Percentiles rank a stretch among this genome's conserved stretches.
phyloP scores from a whole-genome alignment of 2,113 vertebrate species.

The Cyphomyrus plagiostoma region DNA sequence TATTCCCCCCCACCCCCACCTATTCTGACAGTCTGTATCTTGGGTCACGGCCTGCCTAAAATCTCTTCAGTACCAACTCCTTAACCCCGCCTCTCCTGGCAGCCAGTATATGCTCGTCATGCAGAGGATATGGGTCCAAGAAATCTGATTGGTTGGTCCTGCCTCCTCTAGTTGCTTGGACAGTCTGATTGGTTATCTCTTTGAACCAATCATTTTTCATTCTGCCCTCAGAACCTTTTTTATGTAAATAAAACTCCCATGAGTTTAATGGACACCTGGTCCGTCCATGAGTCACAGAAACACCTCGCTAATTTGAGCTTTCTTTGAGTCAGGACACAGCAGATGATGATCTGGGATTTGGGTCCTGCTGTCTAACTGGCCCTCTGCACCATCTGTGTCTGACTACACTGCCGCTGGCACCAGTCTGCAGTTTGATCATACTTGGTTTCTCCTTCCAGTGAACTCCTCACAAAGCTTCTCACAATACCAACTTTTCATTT shows the following conservation, averaged over 20 bases:
- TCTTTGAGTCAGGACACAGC: background rate
- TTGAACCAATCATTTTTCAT: no score
- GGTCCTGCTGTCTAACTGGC: background rate
- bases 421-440: background rate
- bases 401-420: background rate
- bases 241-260: no score
- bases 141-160: no score
- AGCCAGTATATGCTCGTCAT: background rate
- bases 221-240: no score
- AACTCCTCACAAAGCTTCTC: background rate
- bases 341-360: background rate
- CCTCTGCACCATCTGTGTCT: background rate
- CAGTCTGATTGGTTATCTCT: no score
- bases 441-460: background rate
- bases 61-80: background rate
- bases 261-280: background rate
- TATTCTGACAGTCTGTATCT: background rate
- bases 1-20: no score
- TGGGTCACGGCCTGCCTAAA: background rate
- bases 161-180: no score
- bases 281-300: background rate
- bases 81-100: background rate
- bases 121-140: no score
- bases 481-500: background rate
- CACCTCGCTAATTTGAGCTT: background rate